Evolutionary conservation across 2,888 invertebrate genomes (phyloP).

Genomic region (Penaeus monodon): DNA sequence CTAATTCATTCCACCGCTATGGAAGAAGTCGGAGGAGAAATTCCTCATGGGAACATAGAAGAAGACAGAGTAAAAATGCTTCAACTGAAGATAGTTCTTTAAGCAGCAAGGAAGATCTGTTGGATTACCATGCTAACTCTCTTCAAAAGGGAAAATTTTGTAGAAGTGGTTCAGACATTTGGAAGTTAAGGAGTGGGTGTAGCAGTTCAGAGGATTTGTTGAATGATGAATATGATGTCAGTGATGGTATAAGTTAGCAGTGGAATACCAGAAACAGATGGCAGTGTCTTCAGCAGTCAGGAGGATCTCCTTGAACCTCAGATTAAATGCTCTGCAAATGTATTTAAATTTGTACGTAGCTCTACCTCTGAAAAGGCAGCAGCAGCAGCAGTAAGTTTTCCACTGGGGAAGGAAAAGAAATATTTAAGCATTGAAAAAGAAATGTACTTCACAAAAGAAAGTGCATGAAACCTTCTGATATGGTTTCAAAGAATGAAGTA

Average conservation of each 20-base stretch:
- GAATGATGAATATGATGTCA: slow-evolving; percentile 44
- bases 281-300: slow-evolving; percentile 53
- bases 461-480: too few species aligned
- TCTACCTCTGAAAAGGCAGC: slow-evolving; percentile 31
- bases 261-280: slow-evolving; percentile 49
- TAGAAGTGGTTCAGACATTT: background rate
- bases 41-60: background rate
- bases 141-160: slow-evolving; percentile 9
- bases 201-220: slow-evolving; percentile 51
- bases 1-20: slow-evolving; percentile 40
- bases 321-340: slow-evolving; percentile 42
- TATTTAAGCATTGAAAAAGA: too few species aligned
- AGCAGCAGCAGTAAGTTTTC: background rate
- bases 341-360: slow-evolving; percentile 30
- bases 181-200: slow-evolving; percentile 30
- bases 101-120: slow-evolving; percentile 46
- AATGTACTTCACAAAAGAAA: too few species aligned
- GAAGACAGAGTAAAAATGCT: slow-evolving; percentile 4
- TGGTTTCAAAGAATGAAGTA: too few species aligned
- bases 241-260: slow-evolving; percentile 39
- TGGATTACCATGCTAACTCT: slow-evolving; percentile 13
- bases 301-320: slow-evolving; percentile 32
- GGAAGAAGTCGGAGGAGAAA: slow-evolving; percentile 1
- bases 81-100: slow-evolving; percentile 10
- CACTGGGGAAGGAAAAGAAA: background rate